Conservation (phyloP, 2,797 vertebrate genomes). For the Tauraco hartlaubi region DNA sequence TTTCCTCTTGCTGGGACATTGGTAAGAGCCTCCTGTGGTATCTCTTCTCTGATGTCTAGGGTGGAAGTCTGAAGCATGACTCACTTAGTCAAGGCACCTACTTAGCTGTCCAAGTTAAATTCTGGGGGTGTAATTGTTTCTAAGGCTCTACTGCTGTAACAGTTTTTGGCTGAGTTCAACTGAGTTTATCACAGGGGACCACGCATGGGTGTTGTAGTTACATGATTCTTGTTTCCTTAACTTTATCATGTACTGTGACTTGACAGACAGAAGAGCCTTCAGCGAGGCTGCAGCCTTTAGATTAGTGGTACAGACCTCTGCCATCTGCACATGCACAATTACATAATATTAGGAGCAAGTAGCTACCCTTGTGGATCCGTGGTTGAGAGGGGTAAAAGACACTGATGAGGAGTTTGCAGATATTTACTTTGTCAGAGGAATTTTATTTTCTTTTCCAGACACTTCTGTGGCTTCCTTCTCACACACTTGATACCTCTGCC, state of each 20-base stretch:
- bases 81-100: constrained; percentile 1
- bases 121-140: constrained; percentile 26
- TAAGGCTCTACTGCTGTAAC: not conserved
- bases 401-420: not conserved
- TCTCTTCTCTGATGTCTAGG: constrained; percentile 53
- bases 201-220: constrained; percentile 41
- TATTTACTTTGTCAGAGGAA: not conserved
- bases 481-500: not conserved
- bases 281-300: constrained; percentile 44
- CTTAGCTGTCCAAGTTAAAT: constrained; percentile 3
- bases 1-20: constrained; percentile 54
- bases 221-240: not conserved
- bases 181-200: constrained; percentile 54
- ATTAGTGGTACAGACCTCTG: constrained; percentile 33
- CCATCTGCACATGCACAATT: not conserved
- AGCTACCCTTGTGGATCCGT: not conserved
- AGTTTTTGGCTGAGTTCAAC: constrained; percentile 47
- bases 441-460: not conserved
- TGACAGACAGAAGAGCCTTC: not conserved
- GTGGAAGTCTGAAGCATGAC: constrained; percentile 54
- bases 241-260: constrained; percentile 3
- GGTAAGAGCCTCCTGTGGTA: constrained; percentile 53
- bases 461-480: not conserved
- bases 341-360: not conserved
- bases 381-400: not conserved